Percentiles rank a stretch among this genome's conserved stretches.
Conservation (phyloP, 1,140 invertebrate genomes). For the Diachasmimorpha longicaudata region DNA sequence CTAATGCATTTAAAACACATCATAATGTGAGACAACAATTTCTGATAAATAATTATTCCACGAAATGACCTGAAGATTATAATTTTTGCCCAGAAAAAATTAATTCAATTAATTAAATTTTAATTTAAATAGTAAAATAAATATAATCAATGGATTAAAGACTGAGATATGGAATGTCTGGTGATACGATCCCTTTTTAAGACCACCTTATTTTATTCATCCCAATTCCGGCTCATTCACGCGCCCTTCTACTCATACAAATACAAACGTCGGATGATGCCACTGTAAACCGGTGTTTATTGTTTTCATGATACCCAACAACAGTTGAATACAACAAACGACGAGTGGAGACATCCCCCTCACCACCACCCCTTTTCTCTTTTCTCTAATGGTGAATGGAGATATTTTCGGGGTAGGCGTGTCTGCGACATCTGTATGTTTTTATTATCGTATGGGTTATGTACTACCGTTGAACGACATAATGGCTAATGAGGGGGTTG, state of each 20-base stretch:
- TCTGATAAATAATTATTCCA: too few species aligned
- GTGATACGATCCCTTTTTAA: not conserved
- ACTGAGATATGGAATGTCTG: too few species aligned
- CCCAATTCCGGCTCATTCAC: constrained; percentile 5
- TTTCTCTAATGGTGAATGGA: constrained; percentile 2
- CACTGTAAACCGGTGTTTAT: not conserved
- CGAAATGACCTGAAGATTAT: too few species aligned
- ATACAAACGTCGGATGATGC: not conserved
- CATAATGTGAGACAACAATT: too few species aligned
- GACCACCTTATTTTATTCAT: not conserved
- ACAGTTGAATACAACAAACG: not conserved
- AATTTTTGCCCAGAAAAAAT: too few species aligned
- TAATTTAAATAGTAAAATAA: too few species aligned
- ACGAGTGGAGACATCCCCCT: not conserved
- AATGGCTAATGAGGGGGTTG: constrained; percentile 10
- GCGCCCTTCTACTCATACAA: not conserved
- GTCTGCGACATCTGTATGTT: constrained; percentile 10
- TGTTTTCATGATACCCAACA: constrained; percentile 6
- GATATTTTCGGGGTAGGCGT: not conserved
- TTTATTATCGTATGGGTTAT: not conserved
- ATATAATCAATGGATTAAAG: too few species aligned
- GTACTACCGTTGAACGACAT: constrained; percentile 8
- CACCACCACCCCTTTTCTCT: not conserved
- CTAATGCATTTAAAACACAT: too few species aligned
- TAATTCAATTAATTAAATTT: too few species aligned